Conservation (phyloP, 2,797 vertebrate genomes). For the Tangara arthus region DNA sequence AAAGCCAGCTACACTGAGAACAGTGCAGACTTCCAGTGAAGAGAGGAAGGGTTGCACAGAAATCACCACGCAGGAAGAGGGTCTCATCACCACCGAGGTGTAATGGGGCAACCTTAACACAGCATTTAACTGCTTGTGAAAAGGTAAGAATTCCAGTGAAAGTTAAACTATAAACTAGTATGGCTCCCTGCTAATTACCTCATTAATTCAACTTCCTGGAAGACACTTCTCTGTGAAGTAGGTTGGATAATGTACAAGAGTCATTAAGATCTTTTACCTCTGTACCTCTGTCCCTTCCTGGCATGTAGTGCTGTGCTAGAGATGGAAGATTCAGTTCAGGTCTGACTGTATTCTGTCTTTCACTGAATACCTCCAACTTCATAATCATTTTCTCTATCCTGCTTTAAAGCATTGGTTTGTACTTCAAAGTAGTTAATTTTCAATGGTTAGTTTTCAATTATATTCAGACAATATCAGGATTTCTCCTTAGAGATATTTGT, state of each 20-base stretch:
- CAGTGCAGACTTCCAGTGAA: not conserved
- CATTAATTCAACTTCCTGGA: not conserved
- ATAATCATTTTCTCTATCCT: not conserved
- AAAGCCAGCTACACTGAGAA: not conserved
- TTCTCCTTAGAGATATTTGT: not conserved
- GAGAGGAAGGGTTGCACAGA: not conserved
- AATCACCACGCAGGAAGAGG: not conserved
- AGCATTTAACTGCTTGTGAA: not conserved
- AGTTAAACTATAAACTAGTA: not conserved
- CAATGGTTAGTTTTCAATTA: not conserved
- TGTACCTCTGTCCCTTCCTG: not conserved
- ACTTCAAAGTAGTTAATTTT: not conserved
- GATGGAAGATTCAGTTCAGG: not conserved
- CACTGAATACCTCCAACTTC: not conserved
- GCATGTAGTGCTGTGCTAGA: not conserved
- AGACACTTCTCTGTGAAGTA: not conserved
- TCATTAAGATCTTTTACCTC: not conserved
- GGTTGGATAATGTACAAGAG: not conserved
- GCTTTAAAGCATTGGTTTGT: not conserved
- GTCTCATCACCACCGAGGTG: fast-evolving
- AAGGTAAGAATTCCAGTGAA: not conserved
- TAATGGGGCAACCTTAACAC: not conserved
- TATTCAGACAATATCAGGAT: not conserved
- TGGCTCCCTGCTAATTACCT: not conserved
- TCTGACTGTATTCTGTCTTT: not conserved